A percentile compares a stretch with the other conserved stretches of the same genome.
These are phyloP conservation scores for Drosophila jambulina DNA, from an alignment of 1,140 invertebrate species.

Conservation along the genomic window DNA sequence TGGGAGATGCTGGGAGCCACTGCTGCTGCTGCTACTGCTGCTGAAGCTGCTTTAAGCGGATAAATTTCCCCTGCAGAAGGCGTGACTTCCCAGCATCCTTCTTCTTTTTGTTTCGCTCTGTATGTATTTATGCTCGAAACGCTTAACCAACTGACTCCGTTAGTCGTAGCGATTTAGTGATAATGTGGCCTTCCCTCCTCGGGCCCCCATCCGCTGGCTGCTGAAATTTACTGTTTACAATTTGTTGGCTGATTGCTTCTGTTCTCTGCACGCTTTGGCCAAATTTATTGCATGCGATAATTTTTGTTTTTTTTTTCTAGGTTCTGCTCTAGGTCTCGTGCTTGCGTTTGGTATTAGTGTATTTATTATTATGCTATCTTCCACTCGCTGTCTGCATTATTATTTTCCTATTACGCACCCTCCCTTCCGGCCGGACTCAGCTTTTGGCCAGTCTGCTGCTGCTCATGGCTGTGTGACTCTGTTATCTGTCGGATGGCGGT, in stretches of 20 bases:
- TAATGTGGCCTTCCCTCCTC: constrained; percentile 58
- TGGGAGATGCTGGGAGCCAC: not conserved
- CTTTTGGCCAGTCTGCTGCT: constrained; percentile 3
- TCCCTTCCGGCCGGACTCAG: not conserved
- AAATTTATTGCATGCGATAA: constrained; percentile 78
- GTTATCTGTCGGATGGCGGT: constrained; percentile 42
- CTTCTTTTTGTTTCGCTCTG: constrained; percentile 13
- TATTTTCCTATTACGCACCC: constrained; percentile 64
- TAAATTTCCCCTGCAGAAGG: constrained; percentile 56
- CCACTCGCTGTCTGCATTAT: constrained; percentile 65
- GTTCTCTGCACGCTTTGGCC: constrained; percentile 62
- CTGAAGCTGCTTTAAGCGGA: constrained; percentile 21
- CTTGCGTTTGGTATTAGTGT: constrained; percentile 39
- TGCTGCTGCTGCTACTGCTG: not conserved
- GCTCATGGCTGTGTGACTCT: constrained; percentile 45
- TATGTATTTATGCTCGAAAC: constrained; percentile 73
- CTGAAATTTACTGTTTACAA: constrained; percentile 80
- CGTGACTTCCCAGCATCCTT: constrained; percentile 22
- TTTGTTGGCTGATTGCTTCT: constrained; percentile 79
- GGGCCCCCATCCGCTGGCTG: constrained; percentile 15
- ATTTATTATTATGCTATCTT: constrained; percentile 74
- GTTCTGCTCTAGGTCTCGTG: not conserved
- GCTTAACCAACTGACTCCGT: constrained; percentile 81
- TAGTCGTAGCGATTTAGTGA: constrained; percentile 78
- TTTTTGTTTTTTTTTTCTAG: constrained; percentile 42